Evolutionary conservation across 2,888 invertebrate genomes (phyloP), one percentile per base, ranked within the genome.

Genomic region (Amphiduros pacificus): DNA sequence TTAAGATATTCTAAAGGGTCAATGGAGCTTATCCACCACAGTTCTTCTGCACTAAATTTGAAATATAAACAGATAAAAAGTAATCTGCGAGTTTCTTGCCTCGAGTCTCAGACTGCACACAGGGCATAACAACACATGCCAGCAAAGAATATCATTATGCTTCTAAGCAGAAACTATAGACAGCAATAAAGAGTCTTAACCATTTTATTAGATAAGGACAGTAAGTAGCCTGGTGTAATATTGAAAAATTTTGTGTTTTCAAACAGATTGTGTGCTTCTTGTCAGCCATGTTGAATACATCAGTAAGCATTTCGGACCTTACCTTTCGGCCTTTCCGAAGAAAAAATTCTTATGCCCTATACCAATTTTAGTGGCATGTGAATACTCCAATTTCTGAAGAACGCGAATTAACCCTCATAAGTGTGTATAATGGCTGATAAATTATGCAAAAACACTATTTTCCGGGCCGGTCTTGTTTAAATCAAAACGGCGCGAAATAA

Each of bases 401-500:
- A 27, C 24, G 9, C 6, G 27, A 26, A 20, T 40, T 26, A 26
- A 41, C 55, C 40, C 26, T 40, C 9, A 40, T n/a, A 3, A 4
- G 41, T 40, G 41, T 14, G 36, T 22, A 24, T 55, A 17, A 55
- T 55, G 36, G 22, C 41, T 41, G 28, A 27, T 1, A 26, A 5
- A 40, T 40, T 55, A 28, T n/a, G 20, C 40, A 55, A 55, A 11
- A n/a, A n/a, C n/a, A n/a, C n/a, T 55, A 41, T 48, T 48, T 56
- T 29, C n/a, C 28, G 22, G 56, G 31, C 56, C 59, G 44, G 51
- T 52, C 53, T 20, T 36, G 53, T 60, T 60, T 50, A 61, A 55
- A 61, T 48, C 49, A 26, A 48, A 61, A 61, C 61, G 49, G 61
- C 61, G 61, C 61, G 61, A 61, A 61, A 61, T 26, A 26, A 29